Base-by-base conservation (phyloP, 2,888 invertebrate species). In the Stictocephala bisonia region DNA sequence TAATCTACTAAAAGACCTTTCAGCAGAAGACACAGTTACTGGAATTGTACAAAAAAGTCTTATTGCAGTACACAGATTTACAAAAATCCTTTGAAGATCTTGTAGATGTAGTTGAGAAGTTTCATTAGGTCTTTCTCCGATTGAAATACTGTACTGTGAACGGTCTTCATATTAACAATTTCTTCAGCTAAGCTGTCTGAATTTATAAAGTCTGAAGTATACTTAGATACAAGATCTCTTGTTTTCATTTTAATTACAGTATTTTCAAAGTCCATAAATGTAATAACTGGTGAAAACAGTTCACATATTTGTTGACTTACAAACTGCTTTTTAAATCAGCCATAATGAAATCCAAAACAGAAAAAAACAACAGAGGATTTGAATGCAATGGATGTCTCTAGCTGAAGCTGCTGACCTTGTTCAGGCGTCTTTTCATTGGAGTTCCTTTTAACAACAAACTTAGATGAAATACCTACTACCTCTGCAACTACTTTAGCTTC, bases 11-110 rank as follows among this genome's bases (percentile, higher is more conserved):
- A n/a, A n/a, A n/a, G n/a, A n/a, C n/a, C n/a, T n/a, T n/a, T 64
- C 35, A 68, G 68, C 31, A 41, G 20, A 51, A 48, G 68, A 68
- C 29, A 68, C 68, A 27, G 68, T 68, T 50, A 68, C 68, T 44
- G 67, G 51, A 31, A 68, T 68, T 68, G 50, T 68, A 51, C 51
- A 68, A 50, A 68, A 50, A 68, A 68, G 68, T 35, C 60, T 20
- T 60, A 60, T 35, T 29, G 35, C 68, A 22, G 68, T 68, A 48
- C 67, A 67, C 15, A 67, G 27, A 40, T 67, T 67, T 24, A 67
- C 41, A 44, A 48, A 67, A 67, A 68, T 68, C 27, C 31, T 27
- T 48, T 68, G 31, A 27, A 68, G 51, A 18, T 31, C 68, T 68
- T 31, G 29, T 68, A 31, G 27, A 51, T 51, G 27, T 50, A 68